Evolutionary conservation across 2,888 invertebrate species (phyloP).

Genomic region (Leucoma salicis): DNA sequence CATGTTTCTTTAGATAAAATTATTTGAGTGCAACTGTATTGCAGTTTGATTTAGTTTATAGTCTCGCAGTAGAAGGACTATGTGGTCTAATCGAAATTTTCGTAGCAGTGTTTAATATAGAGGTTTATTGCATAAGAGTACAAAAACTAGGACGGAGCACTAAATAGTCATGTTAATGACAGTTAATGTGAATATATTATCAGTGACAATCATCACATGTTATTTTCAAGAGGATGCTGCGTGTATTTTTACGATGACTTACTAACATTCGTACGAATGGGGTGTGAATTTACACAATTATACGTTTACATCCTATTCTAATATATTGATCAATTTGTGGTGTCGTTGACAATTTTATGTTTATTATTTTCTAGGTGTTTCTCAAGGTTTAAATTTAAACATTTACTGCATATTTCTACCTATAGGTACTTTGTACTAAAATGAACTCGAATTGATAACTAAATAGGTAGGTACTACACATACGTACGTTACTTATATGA

Average conservation of each 20-base stretch:
- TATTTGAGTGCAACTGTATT: too few relatives aligned
- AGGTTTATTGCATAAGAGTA: neutral
- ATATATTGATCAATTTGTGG: conserved; percentile 6
- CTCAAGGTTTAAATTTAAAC: neutral
- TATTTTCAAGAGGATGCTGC: neutral
- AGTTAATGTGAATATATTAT: neutral
- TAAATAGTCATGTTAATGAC: neutral
- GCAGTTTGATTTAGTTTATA: too few relatives aligned
- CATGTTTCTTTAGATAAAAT: too few relatives aligned
- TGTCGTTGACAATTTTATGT: conserved; percentile 7
- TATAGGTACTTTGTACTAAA: too few relatives aligned
- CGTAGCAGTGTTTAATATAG: neutral
- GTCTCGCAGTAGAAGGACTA: too few relatives aligned
- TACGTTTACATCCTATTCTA: conserved; percentile 4
- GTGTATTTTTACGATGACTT: conserved; percentile 5
- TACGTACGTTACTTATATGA: too few relatives aligned
- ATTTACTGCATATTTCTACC: too few relatives aligned
- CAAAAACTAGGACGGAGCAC: neutral
- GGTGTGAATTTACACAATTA: conserved; percentile 8
- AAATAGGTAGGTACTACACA: too few relatives aligned
- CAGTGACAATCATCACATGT: conserved; percentile 1
- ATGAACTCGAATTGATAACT: too few relatives aligned
- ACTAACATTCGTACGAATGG: conserved; percentile 6
- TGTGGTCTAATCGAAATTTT: too few relatives aligned
- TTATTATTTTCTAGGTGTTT: conserved; percentile 1